These are phyloP conservation scores for Paragorgia papillata DNA, from an alignment of 92 coral and sea anemone genomes.

Conservation along the genomic window DNA sequence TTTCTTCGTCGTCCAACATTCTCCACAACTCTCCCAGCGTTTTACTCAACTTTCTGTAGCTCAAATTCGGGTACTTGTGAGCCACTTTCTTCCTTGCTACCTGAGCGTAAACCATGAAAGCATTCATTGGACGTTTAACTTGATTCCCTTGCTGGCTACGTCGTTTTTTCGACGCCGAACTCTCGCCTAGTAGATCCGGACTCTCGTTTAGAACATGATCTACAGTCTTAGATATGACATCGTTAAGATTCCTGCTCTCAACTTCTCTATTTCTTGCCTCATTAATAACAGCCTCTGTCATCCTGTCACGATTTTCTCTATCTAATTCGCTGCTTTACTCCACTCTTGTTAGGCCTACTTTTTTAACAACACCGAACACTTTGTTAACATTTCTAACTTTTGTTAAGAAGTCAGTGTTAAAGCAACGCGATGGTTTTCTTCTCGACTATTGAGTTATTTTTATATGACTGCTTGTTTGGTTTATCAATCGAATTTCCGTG, in stretches of 20 bases:
- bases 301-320: neutral
- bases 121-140: slow-evolving; percentile 97
- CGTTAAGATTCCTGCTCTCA: slow-evolving; percentile 54
- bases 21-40: slow-evolving; percentile 93
- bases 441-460: neutral
- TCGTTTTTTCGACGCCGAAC: slow-evolving; percentile 85
- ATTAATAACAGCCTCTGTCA: neutral
- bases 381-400: too few relatives aligned
- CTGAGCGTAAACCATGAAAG: slow-evolving; percentile 99
- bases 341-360: too few relatives aligned
- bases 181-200: slow-evolving; percentile 83
- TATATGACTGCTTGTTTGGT: neutral
- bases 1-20: slow-evolving; percentile 83
- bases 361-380: too few relatives aligned
- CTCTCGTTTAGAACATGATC: slow-evolving; percentile 93
- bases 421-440: neutral
- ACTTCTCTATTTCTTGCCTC: neutral
- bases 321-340: too few relatives aligned
- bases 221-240: slow-evolving; percentile 90
- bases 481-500: neutral
- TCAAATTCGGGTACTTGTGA: slow-evolving; percentile 89
- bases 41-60: slow-evolving; percentile 92
- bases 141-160: slow-evolving; percentile 88
- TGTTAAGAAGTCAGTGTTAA: too few relatives aligned
- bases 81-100: slow-evolving; percentile 90